These are phyloP conservation scores for Ophion slaviceki DNA, from an alignment of 2,888 invertebrate genomes.

Conservation along the genomic window DNA sequence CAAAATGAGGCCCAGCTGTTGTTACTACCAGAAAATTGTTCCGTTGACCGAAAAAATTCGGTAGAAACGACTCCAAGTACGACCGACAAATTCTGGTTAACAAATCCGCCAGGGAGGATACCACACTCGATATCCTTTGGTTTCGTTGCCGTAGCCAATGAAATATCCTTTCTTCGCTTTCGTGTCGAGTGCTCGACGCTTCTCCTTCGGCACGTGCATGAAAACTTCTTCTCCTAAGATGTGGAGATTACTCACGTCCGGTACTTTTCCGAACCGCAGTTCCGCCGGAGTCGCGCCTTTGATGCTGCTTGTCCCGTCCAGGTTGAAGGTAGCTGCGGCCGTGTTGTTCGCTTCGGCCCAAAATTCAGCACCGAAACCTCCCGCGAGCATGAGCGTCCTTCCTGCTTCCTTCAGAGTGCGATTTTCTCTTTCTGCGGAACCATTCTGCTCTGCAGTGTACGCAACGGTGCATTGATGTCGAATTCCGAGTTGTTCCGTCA, in stretches of 20 bases:
- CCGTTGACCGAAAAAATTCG: too few relatives aligned
- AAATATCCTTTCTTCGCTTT: constrained; percentile 31
- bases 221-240: constrained; percentile 40
- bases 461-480: constrained; percentile 43
- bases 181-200: constrained; percentile 32
- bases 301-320: constrained; percentile 28
- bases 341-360: constrained; percentile 60
- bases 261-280: constrained; percentile 26
- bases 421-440: constrained; percentile 51
- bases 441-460: constrained; percentile 59
- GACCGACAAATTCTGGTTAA: too few relatives aligned
- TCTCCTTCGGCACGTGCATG: constrained; percentile 38
- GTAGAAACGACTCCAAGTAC: too few relatives aligned
- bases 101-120: too few relatives aligned
- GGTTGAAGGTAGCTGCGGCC: constrained; percentile 42
- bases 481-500: constrained; percentile 44
- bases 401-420: constrained; percentile 55
- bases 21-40: too few relatives aligned
- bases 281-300: constrained; percentile 22
- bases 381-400: constrained; percentile 44
- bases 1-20: too few relatives aligned
- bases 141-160: constrained; percentile 55
- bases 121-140: constrained; percentile 51
- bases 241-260: constrained; percentile 19
- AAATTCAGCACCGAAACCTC: constrained; percentile 21